A percentile compares a stretch with the other conserved stretches of the same genome.
Evolutionary conservation across 1,140 invertebrate genomes (phyloP).

Genomic region (Achroia grisella): DNA sequence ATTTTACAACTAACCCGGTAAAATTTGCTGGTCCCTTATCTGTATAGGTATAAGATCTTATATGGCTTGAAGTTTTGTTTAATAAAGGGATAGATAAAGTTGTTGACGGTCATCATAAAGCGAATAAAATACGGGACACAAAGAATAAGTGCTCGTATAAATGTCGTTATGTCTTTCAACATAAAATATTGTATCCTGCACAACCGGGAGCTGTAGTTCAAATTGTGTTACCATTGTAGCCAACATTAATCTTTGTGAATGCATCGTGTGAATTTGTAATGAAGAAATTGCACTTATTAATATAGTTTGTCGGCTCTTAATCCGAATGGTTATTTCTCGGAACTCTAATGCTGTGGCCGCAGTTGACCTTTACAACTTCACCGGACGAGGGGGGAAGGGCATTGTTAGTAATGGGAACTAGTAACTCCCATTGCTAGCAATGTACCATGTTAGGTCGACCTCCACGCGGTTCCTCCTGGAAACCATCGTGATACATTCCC

Average conservation of each 20-base stretch:
- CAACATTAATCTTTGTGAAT: constrained; percentile 54
- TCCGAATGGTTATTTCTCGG: too few species aligned
- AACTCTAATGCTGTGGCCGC: too few species aligned
- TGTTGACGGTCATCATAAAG: constrained; percentile 62
- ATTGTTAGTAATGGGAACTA: too few species aligned
- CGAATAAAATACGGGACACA: constrained; percentile 71
- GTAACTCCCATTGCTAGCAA: too few species aligned
- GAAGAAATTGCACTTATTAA: constrained; percentile 50
- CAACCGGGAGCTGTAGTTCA: constrained; percentile 45
- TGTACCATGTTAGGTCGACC: too few species aligned
- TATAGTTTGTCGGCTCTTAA: too few species aligned
- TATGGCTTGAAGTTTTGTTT: constrained; percentile 11
- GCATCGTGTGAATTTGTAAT: constrained; percentile 42
- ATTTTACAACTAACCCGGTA: not conserved
- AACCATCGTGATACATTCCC: too few species aligned
- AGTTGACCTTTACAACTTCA: too few species aligned
- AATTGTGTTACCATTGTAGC: constrained; percentile 57
- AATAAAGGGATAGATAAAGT: constrained; percentile 11
- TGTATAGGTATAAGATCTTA: constrained; percentile 12
- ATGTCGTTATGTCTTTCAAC: constrained; percentile 71
- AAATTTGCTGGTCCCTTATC: constrained; percentile 10
- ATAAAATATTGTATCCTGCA: constrained; percentile 71
- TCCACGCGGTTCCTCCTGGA: too few species aligned
- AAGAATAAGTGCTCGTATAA: constrained; percentile 71
- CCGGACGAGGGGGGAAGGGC: too few species aligned